Evolutionary conservation across 2,113 vertebrate genomes (phyloP).

Genomic region (Pogona vitticeps): DNA sequence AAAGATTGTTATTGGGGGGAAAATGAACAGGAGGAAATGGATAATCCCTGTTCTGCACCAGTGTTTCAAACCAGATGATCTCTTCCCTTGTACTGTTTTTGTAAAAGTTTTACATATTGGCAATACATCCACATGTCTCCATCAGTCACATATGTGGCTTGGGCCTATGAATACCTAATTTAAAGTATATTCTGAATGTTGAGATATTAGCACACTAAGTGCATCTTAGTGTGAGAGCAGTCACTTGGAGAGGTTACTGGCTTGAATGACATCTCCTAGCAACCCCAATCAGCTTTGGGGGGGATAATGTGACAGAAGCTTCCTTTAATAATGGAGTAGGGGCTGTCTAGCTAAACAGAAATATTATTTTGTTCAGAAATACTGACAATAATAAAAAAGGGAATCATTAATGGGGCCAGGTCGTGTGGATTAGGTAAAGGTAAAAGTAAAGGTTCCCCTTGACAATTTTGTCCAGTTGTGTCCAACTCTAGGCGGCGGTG

Average conservation of each 20-base stretch:
- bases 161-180: not conserved
- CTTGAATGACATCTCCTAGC: too few species aligned
- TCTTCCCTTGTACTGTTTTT: not conserved
- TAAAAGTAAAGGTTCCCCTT: too few species aligned
- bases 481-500: too few species aligned
- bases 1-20: not conserved
- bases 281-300: too few species aligned
- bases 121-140: not conserved
- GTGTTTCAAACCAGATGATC: not conserved
- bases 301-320: not conserved
- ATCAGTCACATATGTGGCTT: not conserved
- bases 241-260: too few species aligned
- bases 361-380: too few species aligned
- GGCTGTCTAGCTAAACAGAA: too few species aligned
- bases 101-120: not conserved
- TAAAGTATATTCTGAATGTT: not conserved
- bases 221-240: not conserved
- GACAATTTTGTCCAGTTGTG: too few species aligned
- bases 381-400: too few species aligned
- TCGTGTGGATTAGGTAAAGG: not conserved
- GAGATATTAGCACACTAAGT: not conserved
- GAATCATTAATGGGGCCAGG: too few species aligned
- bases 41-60: not conserved
- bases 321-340: not conserved
- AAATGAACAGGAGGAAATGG: not conserved